Evolutionary conservation across 2,113 vertebrate species (phyloP), one percentile per base, ranked within the genome.

Genomic region (Nothoprocta perdicaria): DNA sequence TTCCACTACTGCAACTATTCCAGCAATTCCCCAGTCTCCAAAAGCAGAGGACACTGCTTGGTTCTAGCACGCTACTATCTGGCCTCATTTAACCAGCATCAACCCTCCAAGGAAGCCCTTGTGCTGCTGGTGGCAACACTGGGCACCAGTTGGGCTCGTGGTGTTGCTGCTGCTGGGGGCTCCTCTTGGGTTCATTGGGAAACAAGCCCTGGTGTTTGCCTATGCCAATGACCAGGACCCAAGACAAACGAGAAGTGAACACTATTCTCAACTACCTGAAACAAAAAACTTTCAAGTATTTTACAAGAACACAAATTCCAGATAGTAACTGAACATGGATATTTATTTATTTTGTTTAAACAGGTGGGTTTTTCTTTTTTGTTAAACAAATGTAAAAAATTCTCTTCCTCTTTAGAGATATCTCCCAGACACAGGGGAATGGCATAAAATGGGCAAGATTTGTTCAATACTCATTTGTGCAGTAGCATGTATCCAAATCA

Each of bases 1-100:
- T 58, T 91, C 61, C 1, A 4, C 43, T 48, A 24, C 46, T 52
- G 52, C 58, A 84, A 89, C 69, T 78, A 52, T 62, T 86, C 58
- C 92, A 96, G 74, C 69, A 95, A 84, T 90, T 89, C 81, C 94
- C 55, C 55, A 63, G 58, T 89, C 80, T 68, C 68, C 74, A 52
- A 92, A 95, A 65, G 80, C 88, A 68, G 80, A 81, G 40, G 48
- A 23, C 48, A 11, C 48, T 48, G 10, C 46, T 22, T 48, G 46
- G 46, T 48, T 48, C 46, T 22, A 48, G 46, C 46, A 48, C 46
- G 27, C 8, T 13, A 55, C 53, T 9, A 26, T 15, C 53, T 16
- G 14, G 53, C 53, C 53, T 29, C 53, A 35, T 13, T 22, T 23
- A 35, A 61, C 18, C 5, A n/a, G 58, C 31, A 61, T 23, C 17